A percentile compares a stretch with the other conserved stretches of the same genome.
Evolutionary conservation across 1,140 invertebrate species (phyloP).

Genomic region (Drosophila trapezifrons): DNA sequence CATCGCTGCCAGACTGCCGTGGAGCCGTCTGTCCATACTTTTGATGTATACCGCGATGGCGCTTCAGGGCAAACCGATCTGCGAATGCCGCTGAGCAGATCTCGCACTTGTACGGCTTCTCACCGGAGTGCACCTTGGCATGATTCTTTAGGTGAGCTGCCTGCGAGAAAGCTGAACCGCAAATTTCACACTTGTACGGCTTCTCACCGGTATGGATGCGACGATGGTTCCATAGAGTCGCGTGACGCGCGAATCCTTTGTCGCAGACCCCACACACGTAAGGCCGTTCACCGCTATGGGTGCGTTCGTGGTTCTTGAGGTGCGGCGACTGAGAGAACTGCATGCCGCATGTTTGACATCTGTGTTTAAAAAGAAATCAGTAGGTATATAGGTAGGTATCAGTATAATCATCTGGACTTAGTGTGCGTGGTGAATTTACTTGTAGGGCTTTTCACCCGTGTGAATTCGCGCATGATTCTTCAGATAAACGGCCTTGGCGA

Average conservation of each 20-base stretch:
- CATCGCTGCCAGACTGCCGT: conserved; percentile 65
- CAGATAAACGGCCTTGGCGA: conserved; percentile 95
- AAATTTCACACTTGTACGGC: conserved; percentile 93
- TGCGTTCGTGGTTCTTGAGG: conserved; percentile 96
- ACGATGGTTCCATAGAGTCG: conserved; percentile 95
- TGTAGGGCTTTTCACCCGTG: conserved; percentile 93
- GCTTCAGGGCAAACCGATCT: conserved; percentile 91
- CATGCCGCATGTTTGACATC: conserved; percentile 93
- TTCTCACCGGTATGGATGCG: conserved; percentile 97
- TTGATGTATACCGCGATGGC: conserved; percentile 91
- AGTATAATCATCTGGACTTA: background rate
- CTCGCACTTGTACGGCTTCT: conserved; percentile 91
- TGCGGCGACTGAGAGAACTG: conserved; percentile 95
- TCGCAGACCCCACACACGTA: conserved; percentile 96
- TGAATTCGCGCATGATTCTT: conserved; percentile 96
- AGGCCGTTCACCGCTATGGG: conserved; percentile 95
- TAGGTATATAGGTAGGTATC: background rate
- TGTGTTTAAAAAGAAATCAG: conserved; percentile 50
- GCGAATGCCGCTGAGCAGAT: conserved; percentile 94
- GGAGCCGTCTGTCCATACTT: conserved; percentile 87
- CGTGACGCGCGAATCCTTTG: conserved; percentile 94
- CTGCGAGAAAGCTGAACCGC: conserved; percentile 93
- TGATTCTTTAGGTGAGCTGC: conserved; percentile 95
- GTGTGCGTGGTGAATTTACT: conserved; percentile 80
- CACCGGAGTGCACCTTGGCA: conserved; percentile 91